Evolutionary conservation across 92 coral and sea anemone genomes (phyloP).

Genomic region (Palythoa caribaeorum): DNA sequence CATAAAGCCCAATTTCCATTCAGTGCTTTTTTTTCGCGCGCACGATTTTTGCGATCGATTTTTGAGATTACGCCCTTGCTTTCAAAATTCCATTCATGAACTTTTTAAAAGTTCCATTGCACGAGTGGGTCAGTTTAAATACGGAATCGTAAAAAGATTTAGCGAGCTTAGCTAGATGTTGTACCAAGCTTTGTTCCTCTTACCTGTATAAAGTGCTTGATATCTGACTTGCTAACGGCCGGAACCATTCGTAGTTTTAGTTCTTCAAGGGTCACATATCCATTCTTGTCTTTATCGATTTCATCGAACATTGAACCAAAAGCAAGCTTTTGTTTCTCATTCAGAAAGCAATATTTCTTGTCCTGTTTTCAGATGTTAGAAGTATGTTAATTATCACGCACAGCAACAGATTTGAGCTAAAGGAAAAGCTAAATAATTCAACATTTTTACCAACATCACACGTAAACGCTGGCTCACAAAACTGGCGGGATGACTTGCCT

Average conservation of each 20-base stretch:
- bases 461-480: too few relatives aligned
- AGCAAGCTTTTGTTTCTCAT: constrained; percentile 77
- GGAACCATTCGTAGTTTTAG: constrained; percentile 87
- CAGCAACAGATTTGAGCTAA: background rate
- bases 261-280: constrained; percentile 89
- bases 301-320: constrained; percentile 86
- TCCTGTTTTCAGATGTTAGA: constrained; percentile 29
- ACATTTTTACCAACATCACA: too few relatives aligned
- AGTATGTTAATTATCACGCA: background rate
- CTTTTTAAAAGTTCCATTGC: too few relatives aligned
- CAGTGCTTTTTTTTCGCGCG: too few relatives aligned
- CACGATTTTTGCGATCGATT: too few relatives aligned
- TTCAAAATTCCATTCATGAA: too few relatives aligned
- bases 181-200: too few relatives aligned
- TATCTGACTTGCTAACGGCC: constrained; percentile 78
- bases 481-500: background rate
- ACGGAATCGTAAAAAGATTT: too few relatives aligned
- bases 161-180: too few relatives aligned
- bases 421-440: background rate
- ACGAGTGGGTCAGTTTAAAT: too few relatives aligned
- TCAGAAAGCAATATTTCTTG: constrained; percentile 75
- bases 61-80: too few relatives aligned
- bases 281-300: constrained; percentile 92
- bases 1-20: too few relatives aligned
- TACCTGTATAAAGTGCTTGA: constrained; percentile 92